A percentile compares a stretch with the other conserved stretches of the same genome.
Conservation (phyloP, 2,797 vertebrate species). For the Anableps anableps region DNA sequence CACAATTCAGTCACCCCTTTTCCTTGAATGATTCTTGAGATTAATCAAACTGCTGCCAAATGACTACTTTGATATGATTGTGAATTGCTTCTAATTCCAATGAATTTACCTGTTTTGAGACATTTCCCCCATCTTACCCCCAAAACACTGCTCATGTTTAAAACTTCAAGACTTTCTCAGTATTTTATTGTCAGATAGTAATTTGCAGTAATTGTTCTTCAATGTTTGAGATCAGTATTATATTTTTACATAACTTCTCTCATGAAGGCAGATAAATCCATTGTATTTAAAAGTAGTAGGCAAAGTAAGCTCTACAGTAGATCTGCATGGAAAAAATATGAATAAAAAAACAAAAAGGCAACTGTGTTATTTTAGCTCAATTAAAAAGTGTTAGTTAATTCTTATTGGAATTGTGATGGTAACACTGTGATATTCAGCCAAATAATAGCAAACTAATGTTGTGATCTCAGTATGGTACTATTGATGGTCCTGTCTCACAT, state of each 20-base stretch:
- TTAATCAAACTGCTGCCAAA: conserved; percentile 56
- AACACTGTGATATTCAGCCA: conserved; percentile 78
- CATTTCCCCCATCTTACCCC: conserved; percentile 37
- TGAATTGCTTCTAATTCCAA: conserved; percentile 60
- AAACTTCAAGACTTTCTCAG: conserved; percentile 53
- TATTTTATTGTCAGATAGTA: conserved; percentile 74
- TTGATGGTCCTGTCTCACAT: conserved; percentile 68
- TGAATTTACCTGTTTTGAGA: conserved; percentile 58
- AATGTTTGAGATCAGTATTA: conserved; percentile 74
- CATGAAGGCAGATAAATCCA: conserved; percentile 44
- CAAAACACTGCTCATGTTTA: conserved; percentile 54
- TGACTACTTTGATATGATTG: conserved; percentile 60
- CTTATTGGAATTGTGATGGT: conserved; percentile 76
- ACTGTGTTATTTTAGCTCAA: conserved; percentile 63
- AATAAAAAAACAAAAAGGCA: conserved; percentile 34
- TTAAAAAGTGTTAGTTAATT: conserved; percentile 68
- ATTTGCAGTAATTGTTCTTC: conserved; percentile 73
- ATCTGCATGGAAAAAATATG: conserved; percentile 64
- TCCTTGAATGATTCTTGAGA: conserved; percentile 32
- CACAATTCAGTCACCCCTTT: conserved; percentile 18
- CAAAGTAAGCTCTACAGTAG: conserved; percentile 52
- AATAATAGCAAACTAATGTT: conserved; percentile 65
- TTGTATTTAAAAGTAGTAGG: conserved; percentile 62
- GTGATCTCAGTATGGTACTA: conserved; percentile 75
- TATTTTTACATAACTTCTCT: conserved; percentile 63